Conservation (phyloP, 2,888 invertebrate species). For the Ypsolopha sequella region DNA sequence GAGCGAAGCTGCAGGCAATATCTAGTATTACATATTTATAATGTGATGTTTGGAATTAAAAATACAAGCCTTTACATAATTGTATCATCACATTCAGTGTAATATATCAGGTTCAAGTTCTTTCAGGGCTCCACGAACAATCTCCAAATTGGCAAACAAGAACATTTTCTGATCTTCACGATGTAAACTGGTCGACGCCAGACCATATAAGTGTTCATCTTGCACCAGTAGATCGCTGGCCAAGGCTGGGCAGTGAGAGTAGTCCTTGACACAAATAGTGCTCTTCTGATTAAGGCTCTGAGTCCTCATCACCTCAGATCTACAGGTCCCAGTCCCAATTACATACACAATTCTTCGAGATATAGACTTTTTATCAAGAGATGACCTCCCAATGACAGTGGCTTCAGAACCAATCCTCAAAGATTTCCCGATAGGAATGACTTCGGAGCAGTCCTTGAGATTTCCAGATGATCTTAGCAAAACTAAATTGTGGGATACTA, state of each 20-base stretch:
- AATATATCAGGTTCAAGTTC: conserved; percentile 13
- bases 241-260: conserved; percentile 38
- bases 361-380: conserved; percentile 25
- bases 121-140: conserved; percentile 23
- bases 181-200: conserved; percentile 36
- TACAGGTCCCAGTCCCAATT: conserved; percentile 11
- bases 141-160: conserved; percentile 37
- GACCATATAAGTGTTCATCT: conserved; percentile 29
- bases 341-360: conserved; percentile 36
- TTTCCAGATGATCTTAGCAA: conserved; percentile 36
- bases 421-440: conserved; percentile 25
- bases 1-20: no score
- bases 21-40: no score
- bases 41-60: no score
- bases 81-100: no score
- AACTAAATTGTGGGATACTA: conserved; percentile 33
- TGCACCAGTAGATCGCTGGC: conserved; percentile 50
- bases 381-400: conserved; percentile 39
- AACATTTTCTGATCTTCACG: conserved; percentile 24
- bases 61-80: no score
- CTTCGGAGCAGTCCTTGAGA: conserved; percentile 29
- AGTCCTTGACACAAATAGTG: conserved; percentile 36
- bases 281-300: conserved; percentile 21
- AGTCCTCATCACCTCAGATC: conserved; percentile 5
- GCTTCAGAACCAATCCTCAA: conserved; percentile 20